Evolutionary conservation across 2,113 vertebrate species (phyloP).

Genomic region (Boulengeromyrus knoepffleri): DNA sequence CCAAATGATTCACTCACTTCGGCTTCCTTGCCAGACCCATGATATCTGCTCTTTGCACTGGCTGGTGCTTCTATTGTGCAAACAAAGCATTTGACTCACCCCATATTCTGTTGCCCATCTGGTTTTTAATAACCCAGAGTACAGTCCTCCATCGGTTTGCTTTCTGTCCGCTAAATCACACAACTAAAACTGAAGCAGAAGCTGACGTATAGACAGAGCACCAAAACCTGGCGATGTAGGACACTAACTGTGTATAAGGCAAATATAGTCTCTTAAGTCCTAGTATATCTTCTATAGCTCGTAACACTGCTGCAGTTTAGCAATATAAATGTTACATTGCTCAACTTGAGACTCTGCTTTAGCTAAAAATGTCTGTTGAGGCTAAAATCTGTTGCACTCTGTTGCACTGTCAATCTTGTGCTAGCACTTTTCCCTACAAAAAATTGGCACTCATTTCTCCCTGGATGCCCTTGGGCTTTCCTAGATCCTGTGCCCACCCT

Average conservation of each 20-base stretch:
- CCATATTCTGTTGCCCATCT: background rate
- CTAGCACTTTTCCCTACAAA: background rate
- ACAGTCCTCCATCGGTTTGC: background rate
- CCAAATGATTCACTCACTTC: background rate
- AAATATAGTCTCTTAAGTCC: slow-evolving; percentile 1
- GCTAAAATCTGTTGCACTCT: background rate
- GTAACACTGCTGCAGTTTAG: background rate
- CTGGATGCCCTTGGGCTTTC: background rate
- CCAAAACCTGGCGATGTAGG: background rate
- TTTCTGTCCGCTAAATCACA: background rate
- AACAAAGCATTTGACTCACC: background rate
- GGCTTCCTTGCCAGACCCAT: background rate
- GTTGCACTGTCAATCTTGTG: background rate
- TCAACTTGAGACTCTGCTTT: background rate
- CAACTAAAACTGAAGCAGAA: background rate
- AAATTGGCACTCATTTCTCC: background rate
- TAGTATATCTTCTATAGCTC: background rate
- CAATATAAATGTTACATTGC: background rate
- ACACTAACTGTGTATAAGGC: background rate
- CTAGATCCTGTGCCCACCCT: background rate
- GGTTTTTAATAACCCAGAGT: background rate
- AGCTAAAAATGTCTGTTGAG: background rate
- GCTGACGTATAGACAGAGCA: background rate
- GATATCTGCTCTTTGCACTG: background rate
- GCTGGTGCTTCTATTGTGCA: background rate